These are phyloP conservation scores for Sinocyclocheilus rhinocerous DNA, from an alignment of 2,113 vertebrate genomes.

Conservation along the genomic window DNA sequence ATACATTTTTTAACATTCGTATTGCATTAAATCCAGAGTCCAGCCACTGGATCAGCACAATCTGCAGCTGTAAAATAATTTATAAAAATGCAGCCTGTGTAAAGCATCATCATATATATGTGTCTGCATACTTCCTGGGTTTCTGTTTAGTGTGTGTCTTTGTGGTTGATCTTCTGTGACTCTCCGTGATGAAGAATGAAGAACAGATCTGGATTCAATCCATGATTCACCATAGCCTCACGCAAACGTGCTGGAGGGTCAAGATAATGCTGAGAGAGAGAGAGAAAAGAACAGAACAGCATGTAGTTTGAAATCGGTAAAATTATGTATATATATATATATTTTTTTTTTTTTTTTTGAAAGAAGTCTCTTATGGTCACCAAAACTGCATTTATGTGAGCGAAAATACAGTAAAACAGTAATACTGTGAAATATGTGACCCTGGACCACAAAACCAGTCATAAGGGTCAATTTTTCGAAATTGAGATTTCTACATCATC, in stretches of 20 bases:
- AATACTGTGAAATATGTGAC: background rate
- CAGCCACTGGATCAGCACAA: background rate
- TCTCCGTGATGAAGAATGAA: constrained; percentile 91
- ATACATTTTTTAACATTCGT: constrained; percentile 1
- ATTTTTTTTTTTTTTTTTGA: too few relatives aligned
- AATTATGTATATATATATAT: background rate
- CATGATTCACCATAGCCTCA: constrained; percentile 84
- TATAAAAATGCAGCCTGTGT: background rate
- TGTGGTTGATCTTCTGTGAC: constrained; percentile 80
- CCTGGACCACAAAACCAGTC: too few relatives aligned
- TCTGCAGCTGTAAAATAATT: background rate
- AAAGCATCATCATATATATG: background rate
- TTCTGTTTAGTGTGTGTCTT: background rate
- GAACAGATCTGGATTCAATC: constrained; percentile 84
- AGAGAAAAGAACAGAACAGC: background rate
- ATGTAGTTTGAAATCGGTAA: background rate
- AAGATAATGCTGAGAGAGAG: constrained; percentile 83
- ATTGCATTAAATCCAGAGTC: background rate
- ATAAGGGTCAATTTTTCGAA: too few relatives aligned
- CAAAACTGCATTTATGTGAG: background rate
- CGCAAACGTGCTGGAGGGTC: constrained; percentile 87
- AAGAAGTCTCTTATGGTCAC: background rate
- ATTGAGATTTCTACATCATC: too few relatives aligned
- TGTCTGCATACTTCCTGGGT: background rate
- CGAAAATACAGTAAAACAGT: background rate